A percentile compares a stretch with the other conserved stretches of the same genome.
Evolutionary conservation across 2,113 vertebrate species (phyloP).

Genomic region (Hirundichthys speculiger): DNA sequence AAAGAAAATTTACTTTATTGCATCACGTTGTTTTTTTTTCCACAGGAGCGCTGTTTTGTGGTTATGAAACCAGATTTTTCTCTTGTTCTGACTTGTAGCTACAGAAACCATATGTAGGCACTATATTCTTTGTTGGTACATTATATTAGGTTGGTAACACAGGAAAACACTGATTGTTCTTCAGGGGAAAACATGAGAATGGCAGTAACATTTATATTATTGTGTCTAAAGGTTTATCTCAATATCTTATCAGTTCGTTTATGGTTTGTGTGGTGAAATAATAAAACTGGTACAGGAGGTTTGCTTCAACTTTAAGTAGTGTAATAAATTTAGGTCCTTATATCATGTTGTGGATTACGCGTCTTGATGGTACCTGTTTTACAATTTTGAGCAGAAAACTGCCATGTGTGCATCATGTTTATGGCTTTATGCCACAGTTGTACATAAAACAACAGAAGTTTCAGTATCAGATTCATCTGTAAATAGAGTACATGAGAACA

Average conservation of each 20-base stretch:
- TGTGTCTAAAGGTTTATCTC: neutral
- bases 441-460: no score
- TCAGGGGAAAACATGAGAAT: conserved; percentile 1
- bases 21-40: neutral
- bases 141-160: conserved; percentile 4
- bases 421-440: no score
- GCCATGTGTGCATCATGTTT: no score
- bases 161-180: conserved; percentile 13
- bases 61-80: neutral
- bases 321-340: neutral
- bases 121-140: neutral
- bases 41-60: neutral
- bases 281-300: conserved; percentile 6
- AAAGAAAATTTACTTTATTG: neutral
- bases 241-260: neutral
- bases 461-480: no score
- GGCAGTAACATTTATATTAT: neutral
- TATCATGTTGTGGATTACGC: neutral
- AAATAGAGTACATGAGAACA: no score
- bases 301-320: neutral
- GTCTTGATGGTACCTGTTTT: conserved; percentile 18
- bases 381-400: neutral
- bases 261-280: conserved; percentile 1
- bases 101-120: neutral
- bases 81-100: conserved; percentile 8